phyloP scores from a whole-genome alignment of 2,113 vertebrate species.

The Nematolebias whitei region DNA sequence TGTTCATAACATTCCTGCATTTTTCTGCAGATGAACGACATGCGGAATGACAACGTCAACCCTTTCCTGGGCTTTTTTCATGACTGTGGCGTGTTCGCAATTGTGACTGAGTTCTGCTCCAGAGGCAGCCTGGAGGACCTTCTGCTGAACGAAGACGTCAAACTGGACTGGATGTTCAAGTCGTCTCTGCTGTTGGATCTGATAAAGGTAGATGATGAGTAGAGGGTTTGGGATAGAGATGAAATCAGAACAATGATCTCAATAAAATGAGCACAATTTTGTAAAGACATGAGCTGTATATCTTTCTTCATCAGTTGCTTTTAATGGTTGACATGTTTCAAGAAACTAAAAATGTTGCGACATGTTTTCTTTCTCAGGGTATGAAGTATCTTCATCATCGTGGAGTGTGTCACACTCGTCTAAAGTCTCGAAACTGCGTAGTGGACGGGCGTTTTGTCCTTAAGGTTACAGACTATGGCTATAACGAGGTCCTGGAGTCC shows the following conservation, averaged over 20 bases:
- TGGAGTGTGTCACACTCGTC: constrained; percentile 70
- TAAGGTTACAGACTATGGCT: constrained; percentile 81
- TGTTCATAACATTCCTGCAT: not conserved
- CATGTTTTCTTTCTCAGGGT: constrained; percentile 58
- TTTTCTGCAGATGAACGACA: constrained; percentile 79
- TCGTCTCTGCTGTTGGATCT: constrained; percentile 83
- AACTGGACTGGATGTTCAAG: constrained; percentile 88
- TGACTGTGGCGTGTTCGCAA: constrained; percentile 83
- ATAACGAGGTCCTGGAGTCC: constrained; percentile 76
- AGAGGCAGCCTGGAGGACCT: constrained; percentile 83
- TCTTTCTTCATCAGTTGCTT: too few relatives aligned
- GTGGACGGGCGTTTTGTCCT: constrained; percentile 83
- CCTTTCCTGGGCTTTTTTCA: constrained; percentile 83
- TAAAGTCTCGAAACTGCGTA: constrained; percentile 83
- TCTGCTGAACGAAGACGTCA: constrained; percentile 79
- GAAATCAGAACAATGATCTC: not conserved
- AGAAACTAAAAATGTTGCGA: too few relatives aligned
- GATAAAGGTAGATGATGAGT: constrained; percentile 69
- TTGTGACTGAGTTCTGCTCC: constrained; percentile 83
- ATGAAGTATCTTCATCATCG: constrained; percentile 83
- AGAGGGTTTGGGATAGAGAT: not conserved
- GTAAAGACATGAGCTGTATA: not conserved
- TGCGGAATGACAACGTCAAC: constrained; percentile 84
- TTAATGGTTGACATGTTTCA: too few relatives aligned
- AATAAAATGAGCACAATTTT: not conserved